These are phyloP conservation scores for Lepidocyrtinus sp. DNA, from an alignment of 2,888 invertebrate genomes.

Conservation along the genomic window DNA sequence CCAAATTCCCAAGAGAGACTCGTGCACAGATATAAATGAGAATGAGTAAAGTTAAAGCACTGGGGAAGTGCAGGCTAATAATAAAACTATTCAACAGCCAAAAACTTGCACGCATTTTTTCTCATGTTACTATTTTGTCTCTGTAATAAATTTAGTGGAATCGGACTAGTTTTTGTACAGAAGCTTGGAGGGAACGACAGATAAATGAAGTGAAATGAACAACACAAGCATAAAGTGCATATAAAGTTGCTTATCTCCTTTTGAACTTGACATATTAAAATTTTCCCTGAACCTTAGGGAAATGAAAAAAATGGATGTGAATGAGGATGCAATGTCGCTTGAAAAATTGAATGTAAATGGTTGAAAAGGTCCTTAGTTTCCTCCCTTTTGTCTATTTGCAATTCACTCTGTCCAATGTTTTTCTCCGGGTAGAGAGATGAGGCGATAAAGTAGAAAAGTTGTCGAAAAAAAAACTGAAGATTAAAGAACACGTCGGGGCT, in stretches of 20 bases:
- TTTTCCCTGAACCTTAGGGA: too few species aligned
- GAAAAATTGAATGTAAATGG: conserved; percentile 58
- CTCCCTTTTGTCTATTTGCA: too few species aligned
- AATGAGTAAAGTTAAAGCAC: neutral
- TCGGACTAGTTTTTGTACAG: neutral
- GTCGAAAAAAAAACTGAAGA: conserved; percentile 1
- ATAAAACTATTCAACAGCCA: neutral
- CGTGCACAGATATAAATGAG: neutral
- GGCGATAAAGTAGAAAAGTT: too few species aligned
- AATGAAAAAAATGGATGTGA: too few species aligned
- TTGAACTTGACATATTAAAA: neutral
- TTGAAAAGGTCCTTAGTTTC: too few species aligned
- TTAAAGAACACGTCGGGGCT: conserved; percentile 54
- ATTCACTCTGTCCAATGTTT: too few species aligned
- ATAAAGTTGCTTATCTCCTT: neutral
- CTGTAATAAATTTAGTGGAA: too few species aligned
- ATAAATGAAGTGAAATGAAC: neutral
- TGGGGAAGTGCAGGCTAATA: too few species aligned
- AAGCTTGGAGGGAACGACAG: neutral
- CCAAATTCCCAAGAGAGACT: neutral
- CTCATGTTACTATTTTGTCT: too few species aligned
- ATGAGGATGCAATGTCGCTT: conserved; percentile 35
- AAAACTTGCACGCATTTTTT: too few species aligned
- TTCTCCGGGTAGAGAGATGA: too few species aligned
- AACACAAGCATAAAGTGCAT: neutral